These are phyloP conservation scores for Stenotaenia linearis DNA, from an alignment of 2,888 invertebrate species.

Conservation along the genomic window DNA sequence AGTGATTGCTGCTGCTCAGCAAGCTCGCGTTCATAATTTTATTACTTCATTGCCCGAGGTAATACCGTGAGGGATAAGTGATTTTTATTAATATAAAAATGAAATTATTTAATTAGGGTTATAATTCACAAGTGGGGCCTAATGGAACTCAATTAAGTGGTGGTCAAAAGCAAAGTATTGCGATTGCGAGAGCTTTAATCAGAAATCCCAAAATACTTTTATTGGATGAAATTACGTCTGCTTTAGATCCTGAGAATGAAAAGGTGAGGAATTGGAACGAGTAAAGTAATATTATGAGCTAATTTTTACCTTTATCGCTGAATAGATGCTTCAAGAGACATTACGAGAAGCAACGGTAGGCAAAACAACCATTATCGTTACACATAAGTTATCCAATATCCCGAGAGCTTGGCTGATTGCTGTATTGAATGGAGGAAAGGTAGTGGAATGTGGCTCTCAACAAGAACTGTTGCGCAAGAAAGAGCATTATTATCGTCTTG, in stretches of 20 bases:
- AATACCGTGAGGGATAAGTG: background rate
- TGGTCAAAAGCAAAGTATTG: conserved; percentile 80
- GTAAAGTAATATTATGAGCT: no score
- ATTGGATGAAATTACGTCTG: conserved; percentile 56
- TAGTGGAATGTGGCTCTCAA: background rate
- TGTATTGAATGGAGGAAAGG: background rate
- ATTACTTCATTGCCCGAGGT: conserved; percentile 63
- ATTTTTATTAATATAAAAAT: no score
- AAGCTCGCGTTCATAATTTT: conserved; percentile 83
- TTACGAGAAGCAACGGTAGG: no score
- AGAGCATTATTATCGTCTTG: background rate
- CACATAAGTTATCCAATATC: no score
- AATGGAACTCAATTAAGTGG: conserved; percentile 54
- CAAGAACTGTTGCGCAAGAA: background rate
- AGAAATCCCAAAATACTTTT: conserved; percentile 55
- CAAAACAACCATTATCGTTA: no score
- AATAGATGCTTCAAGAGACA: no score
- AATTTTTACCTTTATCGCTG: no score
- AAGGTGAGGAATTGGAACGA: background rate
- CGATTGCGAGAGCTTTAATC: conserved; percentile 56
- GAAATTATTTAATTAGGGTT: no score
- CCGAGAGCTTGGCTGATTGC: background rate
- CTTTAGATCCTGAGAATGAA: conserved; percentile 60
- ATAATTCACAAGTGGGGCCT: no score
- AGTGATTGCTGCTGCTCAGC: conserved; percentile 68